Percentiles rank a stretch among this genome's conserved stretches.
Conservation (phyloP, 2,113 vertebrate species). For the Oxyura jamaicensis region DNA sequence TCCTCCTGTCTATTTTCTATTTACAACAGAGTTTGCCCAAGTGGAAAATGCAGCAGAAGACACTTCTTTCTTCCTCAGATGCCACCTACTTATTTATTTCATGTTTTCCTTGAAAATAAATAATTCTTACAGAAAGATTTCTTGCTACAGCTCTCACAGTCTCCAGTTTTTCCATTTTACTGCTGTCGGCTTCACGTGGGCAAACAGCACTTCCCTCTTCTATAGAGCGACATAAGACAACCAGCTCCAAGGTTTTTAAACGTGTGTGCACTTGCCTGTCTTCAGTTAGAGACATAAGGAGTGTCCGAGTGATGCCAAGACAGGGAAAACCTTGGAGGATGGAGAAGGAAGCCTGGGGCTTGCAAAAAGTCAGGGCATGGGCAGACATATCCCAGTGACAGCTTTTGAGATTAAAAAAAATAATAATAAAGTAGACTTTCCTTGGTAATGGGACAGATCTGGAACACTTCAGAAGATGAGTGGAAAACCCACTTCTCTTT, state of each 20-base stretch:
- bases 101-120: not conserved
- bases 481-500: not conserved
- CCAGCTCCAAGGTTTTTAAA: not conserved
- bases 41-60: not conserved
- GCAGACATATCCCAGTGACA: not conserved
- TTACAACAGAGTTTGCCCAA: not conserved
- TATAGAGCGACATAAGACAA: not conserved
- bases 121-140: not conserved
- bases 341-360: not conserved
- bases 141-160: not conserved
- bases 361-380: not conserved
- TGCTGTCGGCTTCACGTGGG: not conserved
- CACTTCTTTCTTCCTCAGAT: not conserved
- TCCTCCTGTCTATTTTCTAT: not conserved
- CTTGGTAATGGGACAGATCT: not conserved
- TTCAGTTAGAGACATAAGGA: not conserved
- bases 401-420: not conserved
- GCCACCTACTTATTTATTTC: not conserved
- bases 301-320: not conserved
- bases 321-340: not conserved
- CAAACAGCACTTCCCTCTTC: not conserved
- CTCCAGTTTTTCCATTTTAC: not conserved
- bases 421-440: not conserved
- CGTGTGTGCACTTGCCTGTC: not conserved
- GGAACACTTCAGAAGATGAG: not conserved